Conservation (phyloP, 2,113 vertebrate genomes). For the Callopanchax toddi region DNA sequence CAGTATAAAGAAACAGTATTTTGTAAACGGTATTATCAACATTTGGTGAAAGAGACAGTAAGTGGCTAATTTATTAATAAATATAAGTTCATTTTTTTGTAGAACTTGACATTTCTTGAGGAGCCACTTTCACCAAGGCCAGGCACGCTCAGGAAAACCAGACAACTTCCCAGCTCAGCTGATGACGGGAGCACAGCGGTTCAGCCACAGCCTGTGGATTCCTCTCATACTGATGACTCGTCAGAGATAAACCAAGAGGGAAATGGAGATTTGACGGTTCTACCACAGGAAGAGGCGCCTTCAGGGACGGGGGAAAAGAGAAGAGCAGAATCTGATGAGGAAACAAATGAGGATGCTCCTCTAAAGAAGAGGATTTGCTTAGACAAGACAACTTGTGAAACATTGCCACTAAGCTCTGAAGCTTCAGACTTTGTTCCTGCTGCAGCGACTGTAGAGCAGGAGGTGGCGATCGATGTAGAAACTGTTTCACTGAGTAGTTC, state of each 20-base stretch:
- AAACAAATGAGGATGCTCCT: not conserved
- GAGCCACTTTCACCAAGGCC: not conserved
- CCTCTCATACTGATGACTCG: not conserved
- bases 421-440: not conserved
- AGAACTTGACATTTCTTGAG: not conserved
- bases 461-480: conserved; percentile 20
- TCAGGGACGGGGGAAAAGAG: conserved; percentile 22
- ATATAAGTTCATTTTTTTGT: conserved; percentile 23
- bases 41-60: no score
- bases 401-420: not conserved
- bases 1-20: no score
- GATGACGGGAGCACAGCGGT: not conserved
- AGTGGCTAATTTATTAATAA: no score
- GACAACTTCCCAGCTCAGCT: not conserved
- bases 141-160: not conserved
- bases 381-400: not conserved
- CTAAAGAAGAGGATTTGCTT: conserved; percentile 37
- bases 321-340: not conserved
- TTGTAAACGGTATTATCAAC: no score
- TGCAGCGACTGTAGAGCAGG: not conserved
- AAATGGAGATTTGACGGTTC: not conserved
- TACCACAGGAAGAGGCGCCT: not conserved
- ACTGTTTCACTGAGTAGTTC: not conserved
- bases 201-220: conserved; percentile 7
- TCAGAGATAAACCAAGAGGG: not conserved